These are phyloP conservation scores for Zapornia atra DNA, from an alignment of 2,113 vertebrate species.

Conservation along the genomic window DNA sequence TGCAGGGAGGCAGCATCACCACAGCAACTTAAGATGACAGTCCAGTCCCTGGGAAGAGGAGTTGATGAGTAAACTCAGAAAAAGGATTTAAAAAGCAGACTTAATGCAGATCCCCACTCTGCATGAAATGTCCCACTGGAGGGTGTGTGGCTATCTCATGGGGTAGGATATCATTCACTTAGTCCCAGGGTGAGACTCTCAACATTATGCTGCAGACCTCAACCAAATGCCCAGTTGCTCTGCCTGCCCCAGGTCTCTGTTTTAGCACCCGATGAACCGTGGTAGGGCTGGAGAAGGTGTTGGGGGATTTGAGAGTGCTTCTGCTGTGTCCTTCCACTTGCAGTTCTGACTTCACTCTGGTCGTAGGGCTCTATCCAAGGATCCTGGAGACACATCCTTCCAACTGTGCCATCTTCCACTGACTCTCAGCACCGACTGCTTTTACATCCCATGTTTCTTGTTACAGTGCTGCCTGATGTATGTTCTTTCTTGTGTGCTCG, in stretches of 20 bases:
- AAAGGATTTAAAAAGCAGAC: not conserved
- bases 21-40: not conserved
- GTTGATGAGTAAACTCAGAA: not conserved
- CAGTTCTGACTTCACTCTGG: not conserved
- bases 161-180: not conserved
- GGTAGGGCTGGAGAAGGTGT: not conserved
- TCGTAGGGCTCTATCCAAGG: not conserved
- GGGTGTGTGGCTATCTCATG: too few species aligned
- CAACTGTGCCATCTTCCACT: not conserved
- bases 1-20: not conserved
- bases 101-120: not conserved
- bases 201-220: not conserved
- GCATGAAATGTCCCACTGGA: not conserved
- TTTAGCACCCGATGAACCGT: not conserved
- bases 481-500: not conserved
- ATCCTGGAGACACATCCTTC: not conserved
- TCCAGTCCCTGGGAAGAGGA: not conserved
- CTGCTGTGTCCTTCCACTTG: not conserved
- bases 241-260: not conserved
- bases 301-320: not conserved
- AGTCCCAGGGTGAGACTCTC: not conserved
- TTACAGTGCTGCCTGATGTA: not conserved
- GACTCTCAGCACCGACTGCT: not conserved
- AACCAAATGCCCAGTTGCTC: not conserved
- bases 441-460: not conserved